Percentiles rank a stretch among this genome's conserved stretches.
phyloP scores from a whole-genome alignment of 2,113 vertebrate genomes.

The Athene noctua region DNA sequence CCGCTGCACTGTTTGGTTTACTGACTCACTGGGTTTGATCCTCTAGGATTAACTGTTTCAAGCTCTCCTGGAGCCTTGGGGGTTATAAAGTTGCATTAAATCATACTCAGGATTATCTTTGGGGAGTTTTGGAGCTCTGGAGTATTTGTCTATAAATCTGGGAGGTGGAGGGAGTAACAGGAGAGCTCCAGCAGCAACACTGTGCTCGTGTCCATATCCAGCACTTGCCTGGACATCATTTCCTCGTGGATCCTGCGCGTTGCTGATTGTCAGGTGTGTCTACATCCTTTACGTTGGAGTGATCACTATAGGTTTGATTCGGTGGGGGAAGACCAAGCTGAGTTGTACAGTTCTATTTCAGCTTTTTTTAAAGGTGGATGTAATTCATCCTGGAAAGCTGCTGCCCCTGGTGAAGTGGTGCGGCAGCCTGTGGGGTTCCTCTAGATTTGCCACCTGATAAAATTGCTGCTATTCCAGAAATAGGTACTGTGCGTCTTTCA shows the following conservation, averaged over 20 bases:
- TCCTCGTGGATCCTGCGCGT: fast-evolving
- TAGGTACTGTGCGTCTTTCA: background rate
- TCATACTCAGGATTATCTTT: background rate
- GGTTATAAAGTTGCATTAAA: background rate
- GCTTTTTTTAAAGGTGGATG: background rate
- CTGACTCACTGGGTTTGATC: background rate
- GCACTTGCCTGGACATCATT: background rate
- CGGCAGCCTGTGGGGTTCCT: background rate
- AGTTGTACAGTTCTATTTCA: background rate
- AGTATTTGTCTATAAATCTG: background rate
- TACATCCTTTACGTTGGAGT: fast-evolving
- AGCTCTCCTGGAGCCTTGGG: background rate
- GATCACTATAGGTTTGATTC: fast-evolving
- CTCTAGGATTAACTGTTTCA: background rate
- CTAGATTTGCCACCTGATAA: background rate
- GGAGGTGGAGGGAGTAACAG: no score
- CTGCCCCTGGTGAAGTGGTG: background rate
- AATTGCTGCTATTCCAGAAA: background rate
- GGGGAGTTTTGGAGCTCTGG: background rate
- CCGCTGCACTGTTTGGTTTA: background rate
- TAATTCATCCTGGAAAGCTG: background rate
- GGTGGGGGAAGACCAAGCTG: fast-evolving
- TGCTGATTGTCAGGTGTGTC: background rate
- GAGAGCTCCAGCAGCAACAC: background rate
- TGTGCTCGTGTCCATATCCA: background rate